Conservation (phyloP, 1,140 invertebrate genomes). For the Hypsibius dujardini region DNA sequence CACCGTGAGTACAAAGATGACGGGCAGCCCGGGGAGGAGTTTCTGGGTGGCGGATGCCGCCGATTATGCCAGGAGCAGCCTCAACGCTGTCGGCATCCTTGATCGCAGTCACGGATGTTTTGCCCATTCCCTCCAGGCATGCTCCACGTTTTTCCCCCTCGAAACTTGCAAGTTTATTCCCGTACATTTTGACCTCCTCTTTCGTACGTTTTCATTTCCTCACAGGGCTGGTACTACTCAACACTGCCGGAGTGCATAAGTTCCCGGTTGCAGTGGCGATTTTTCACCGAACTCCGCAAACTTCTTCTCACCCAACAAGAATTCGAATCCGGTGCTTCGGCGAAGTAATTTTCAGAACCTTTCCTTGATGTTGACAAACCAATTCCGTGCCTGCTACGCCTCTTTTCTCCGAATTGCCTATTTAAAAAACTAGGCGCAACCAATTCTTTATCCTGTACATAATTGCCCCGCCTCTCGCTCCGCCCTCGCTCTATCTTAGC, state of each 20-base stretch:
- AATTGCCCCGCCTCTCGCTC: too few species aligned
- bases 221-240: slow-evolving; percentile 5
- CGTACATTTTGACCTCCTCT: not conserved
- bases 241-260: not conserved
- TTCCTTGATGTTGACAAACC: too few species aligned
- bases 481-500: too few species aligned
- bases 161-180: not conserved
- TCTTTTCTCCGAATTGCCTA: too few species aligned
- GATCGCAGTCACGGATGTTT: not conserved
- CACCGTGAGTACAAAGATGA: not conserved
- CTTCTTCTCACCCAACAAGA: too few species aligned
- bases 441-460: too few species aligned
- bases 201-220: not conserved
- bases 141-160: not conserved
- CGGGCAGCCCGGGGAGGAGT: not conserved
- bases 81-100: not conserved
- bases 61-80: not conserved
- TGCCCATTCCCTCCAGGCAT: not conserved
- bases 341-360: too few species aligned
- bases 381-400: too few species aligned
- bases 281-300: not conserved
- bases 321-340: too few species aligned
- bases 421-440: too few species aligned
- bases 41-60: not conserved
- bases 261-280: not conserved